Evolutionary conservation across 2,888 invertebrate genomes (phyloP).

Genomic region (Branchipolynoe longqiensis): DNA sequence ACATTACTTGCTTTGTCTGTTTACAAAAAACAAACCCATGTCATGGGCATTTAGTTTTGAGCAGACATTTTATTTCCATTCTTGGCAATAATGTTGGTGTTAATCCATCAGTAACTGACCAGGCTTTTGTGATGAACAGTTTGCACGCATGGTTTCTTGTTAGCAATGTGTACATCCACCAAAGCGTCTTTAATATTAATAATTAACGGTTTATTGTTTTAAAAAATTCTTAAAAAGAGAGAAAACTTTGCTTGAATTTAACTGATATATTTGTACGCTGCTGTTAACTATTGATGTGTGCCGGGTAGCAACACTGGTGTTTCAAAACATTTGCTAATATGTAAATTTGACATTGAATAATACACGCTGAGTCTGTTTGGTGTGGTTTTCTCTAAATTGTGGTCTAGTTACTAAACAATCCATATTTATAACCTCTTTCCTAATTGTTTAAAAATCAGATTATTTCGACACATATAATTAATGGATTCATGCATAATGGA

Average conservation of each 20-base stretch:
- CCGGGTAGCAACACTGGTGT: background rate
- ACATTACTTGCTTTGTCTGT: too few relatives aligned
- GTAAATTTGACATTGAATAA: constrained; percentile 18
- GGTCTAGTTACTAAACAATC: background rate
- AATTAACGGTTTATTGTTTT: background rate
- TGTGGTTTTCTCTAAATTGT: background rate
- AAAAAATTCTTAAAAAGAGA: background rate
- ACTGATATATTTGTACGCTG: background rate
- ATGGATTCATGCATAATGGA: background rate
- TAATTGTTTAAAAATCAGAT: background rate
- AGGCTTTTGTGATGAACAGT: background rate
- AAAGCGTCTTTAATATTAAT: background rate
- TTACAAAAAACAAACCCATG: too few relatives aligned
- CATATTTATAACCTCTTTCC: background rate
- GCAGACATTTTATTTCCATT: too few relatives aligned
- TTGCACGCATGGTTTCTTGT: background rate
- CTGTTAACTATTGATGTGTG: background rate
- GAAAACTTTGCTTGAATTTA: background rate
- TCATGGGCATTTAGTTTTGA: too few relatives aligned
- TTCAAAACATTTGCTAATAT: constrained; percentile 13
- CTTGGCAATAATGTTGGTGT: too few relatives aligned
- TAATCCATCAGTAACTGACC: background rate
- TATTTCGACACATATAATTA: background rate
- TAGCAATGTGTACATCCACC: background rate
- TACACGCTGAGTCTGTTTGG: background rate